Evolutionary conservation across 2,888 invertebrate genomes (phyloP), one percentile per base, ranked within the genome.

Genomic region (Orthonychiurus folsomi): DNA sequence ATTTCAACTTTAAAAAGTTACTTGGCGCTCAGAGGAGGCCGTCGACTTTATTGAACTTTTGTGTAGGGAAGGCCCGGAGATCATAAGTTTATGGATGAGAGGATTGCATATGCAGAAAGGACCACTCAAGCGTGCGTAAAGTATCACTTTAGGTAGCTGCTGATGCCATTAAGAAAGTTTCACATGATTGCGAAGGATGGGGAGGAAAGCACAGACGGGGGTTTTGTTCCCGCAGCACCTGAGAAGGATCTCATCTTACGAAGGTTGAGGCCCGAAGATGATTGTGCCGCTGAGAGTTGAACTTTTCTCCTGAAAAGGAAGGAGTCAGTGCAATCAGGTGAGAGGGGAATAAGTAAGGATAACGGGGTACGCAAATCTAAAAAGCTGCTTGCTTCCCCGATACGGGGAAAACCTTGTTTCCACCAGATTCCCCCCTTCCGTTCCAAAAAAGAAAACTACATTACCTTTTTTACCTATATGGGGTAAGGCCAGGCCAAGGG

Each of bases 161-260:
- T 37, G 37, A 37, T 37, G 37, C 37, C 37, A 37, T 37, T 37
- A n/a, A 37, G 37, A 37, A 37, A 37, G 37, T 37, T 37, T 37
- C 37, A 37, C 37, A 37, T 37, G 37, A 37, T 37, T 37, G 37
- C 37, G 5, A 37, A 15, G 15, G 5, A 37, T 37, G 37, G 37
- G 15, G 37, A n/a, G n/a, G n/a, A 37, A 37, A 37, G 15, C 37
- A 5, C 15, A 37, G 9, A 5, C 15, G 37, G 37, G 37, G 15
- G 15, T 9, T 37, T n/a, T n/a, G n/a, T n/a, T n/a, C n/a, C n/a
- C n/a, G n/a, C n/a, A n/a, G n/a, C n/a, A n/a, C n/a, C n/a, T n/a
- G n/a, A 15, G 37, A 37, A 37, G 37, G 15, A 9, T 15, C 15
- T 37, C 37, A 37, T 37, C 37, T 37, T 15, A 9, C 37, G n/a